Evolutionary conservation across 1,140 invertebrate genomes (phyloP).

Genomic region (Patella vulgata): DNA sequence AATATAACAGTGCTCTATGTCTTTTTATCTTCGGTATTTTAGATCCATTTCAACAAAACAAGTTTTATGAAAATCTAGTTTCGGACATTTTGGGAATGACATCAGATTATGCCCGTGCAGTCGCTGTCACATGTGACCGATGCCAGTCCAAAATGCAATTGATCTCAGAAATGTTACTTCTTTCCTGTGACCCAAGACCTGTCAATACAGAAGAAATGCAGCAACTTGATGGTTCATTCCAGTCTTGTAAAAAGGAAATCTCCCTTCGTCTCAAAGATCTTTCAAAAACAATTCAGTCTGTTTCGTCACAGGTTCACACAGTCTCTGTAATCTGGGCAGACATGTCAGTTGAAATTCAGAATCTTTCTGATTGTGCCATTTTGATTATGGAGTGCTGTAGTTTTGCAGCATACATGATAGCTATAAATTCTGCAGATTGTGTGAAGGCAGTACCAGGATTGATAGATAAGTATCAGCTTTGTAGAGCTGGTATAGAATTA

Average conservation of each 20-base stretch:
- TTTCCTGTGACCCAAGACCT: slow-evolving; percentile 49
- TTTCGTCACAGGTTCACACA: slow-evolving; percentile 29
- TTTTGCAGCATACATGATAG: slow-evolving; percentile 49
- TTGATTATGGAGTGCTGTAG: slow-evolving; percentile 44
- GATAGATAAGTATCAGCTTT: slow-evolving; percentile 45
- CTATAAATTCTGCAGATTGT: slow-evolving; percentile 35
- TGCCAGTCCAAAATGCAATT: slow-evolving; percentile 48
- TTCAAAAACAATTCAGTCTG: neutral
- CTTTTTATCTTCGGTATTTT: too few species aligned
- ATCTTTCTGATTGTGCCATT: slow-evolving; percentile 37
- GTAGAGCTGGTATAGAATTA: slow-evolving; percentile 47
- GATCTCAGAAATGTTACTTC: slow-evolving; percentile 51
- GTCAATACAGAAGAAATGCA: slow-evolving; percentile 36
- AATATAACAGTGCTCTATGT: too few species aligned
- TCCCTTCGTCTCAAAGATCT: neutral
- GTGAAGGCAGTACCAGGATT: slow-evolving; percentile 39
- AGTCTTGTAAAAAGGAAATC: too few species aligned
- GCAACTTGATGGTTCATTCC: neutral
- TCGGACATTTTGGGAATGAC: slow-evolving; percentile 43
- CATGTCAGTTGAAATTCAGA: slow-evolving; percentile 33
- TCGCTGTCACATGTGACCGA: slow-evolving; percentile 45
- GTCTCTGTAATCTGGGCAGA: slow-evolving; percentile 43
- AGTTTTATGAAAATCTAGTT: too few species aligned
- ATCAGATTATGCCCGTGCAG: slow-evolving; percentile 30
- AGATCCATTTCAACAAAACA: too few species aligned